phyloP scores from a whole-genome alignment of 2,113 vertebrate species.

The Candoia aspera region DNA sequence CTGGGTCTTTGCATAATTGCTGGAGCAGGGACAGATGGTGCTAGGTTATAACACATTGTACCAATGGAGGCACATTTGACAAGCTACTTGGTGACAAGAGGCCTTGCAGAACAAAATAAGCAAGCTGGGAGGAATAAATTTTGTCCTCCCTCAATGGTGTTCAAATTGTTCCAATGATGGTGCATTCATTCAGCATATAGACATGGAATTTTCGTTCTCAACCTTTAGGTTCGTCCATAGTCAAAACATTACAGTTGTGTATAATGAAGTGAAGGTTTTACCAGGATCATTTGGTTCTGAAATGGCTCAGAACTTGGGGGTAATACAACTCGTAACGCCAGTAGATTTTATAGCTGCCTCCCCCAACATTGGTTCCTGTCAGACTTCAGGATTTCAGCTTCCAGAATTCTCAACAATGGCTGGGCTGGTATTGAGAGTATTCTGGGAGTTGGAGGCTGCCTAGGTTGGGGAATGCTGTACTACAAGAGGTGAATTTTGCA shows the following conservation, averaged over 20 bases:
- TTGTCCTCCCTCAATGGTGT: not conserved
- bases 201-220: not conserved
- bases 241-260: not conserved
- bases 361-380: not conserved
- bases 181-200: not conserved
- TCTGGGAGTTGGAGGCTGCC: no score
- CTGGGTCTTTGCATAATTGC: slow-evolving; percentile 13
- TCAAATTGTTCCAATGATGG: not conserved
- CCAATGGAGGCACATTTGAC: not conserved
- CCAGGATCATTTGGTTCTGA: not conserved
- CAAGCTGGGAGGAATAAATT: not conserved
- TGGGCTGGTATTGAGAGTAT: no score
- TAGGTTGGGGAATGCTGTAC: no score
- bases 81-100: not conserved
- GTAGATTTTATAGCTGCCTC: not conserved
- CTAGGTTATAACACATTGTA: not conserved
- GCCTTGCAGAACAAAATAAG: not conserved
- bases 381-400: not conserved
- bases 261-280: not conserved
- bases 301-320: not conserved
- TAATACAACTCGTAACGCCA: not conserved
- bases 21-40: slow-evolving; percentile 20
- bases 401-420: no score
- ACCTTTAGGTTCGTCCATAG: not conserved
- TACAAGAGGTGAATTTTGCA: not conserved